Base-by-base conservation (phyloP, 1,140 invertebrate species). In the Lepidurus arcticus region DNA sequence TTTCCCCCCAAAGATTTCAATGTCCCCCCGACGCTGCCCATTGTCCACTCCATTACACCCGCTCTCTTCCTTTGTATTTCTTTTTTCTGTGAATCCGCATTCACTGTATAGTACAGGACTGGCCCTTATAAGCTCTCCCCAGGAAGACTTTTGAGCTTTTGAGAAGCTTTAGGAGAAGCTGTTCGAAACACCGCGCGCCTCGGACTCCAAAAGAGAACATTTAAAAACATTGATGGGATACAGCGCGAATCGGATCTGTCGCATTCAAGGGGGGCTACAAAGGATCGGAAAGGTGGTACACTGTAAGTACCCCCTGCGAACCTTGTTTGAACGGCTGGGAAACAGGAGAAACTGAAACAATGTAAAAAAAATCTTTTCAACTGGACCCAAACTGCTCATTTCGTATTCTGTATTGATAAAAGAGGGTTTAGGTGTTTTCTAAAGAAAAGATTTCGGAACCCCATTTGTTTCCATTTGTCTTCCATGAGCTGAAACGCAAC, bases 41-140 rank as follows among this genome's bases (percentile, higher is more conserved):
- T 65, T 65, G 53, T 65, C 53, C 53, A 65, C 53, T 65, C 53
- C 53, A 65, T 65, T 65, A 65, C 53, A 65, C 53, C 21, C 21
- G 53, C 16, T 21, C 13, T 7, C 7, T 13, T 65, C 53, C 21
- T 13, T 21, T 65, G 16, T 65, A n/a, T 47, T 65, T 65, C 21
- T 13, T 21, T 65, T 10, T 21, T 21, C 53, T 65, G 3, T 16
- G 8, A 65, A 13, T 21, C 53, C 7, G 53, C 8, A n/a, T 13
- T 10, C 53, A 7, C 53, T 10, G 53, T 21, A 16, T 7, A 65
- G 16, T 65, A 13, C 6, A 1, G 16, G 13, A 1, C 9, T 13
- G 6, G 16, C 53, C 21, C 21, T 21, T 65, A 6, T 21, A 65
- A 65, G 21, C 53, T 5, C 16, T 21, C 53, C 53, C 53, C 53